Evolutionary conservation across 2,797 vertebrate species (phyloP), one percentile per base, ranked within the genome.

Genomic region (Arnoldichthys spilopterus): DNA sequence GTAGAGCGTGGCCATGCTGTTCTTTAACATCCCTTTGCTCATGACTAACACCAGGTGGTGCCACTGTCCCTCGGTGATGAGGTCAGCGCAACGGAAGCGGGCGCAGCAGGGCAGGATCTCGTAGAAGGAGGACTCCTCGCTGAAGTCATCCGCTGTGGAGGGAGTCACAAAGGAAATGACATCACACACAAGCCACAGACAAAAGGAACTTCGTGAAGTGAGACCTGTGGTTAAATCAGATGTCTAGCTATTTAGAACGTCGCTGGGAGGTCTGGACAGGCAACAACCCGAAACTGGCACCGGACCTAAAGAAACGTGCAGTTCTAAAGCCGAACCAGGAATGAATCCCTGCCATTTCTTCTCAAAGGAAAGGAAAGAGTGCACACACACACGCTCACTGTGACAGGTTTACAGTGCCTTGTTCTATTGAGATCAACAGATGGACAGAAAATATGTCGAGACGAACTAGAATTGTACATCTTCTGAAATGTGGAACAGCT

Each of bases 1-100:
- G 85, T 99, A 99, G 0, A 99, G 95, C 0, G 96, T 91, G 40
- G 95, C 96, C 47, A 97, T 98, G 86, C 98, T 99, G 90, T 99
- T 99, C 90, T 99, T 99, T 58, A 99, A 88, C 97, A 99, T 98
- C 91, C 98, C 98, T 91, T 97, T 98, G 88, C 97, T 98, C 98
- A 99, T 98, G 63, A 99, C 96, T 86, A 99, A 88, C 88, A 97
- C 94, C 74, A 99, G 92, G 88, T 99, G 98, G 93, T 99, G 98
- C 98, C 98, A 99, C 88, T 99, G 97, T 62, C 97, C 97, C 92
- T 99, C 98, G 1, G 91, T 88, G 45, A 99, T 97, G 81, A 97
- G 94, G 77, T 99, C 98, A 22, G 95, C 93, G 0, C 97, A 99
- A 84, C 98, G 97, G 88, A 99, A 98, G 26, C 96, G 96, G 49